A percentile compares a stretch with the other conserved stretches of the same genome.
Conservation (phyloP, 2,888 invertebrate genomes). For the Operophtera brumata region DNA sequence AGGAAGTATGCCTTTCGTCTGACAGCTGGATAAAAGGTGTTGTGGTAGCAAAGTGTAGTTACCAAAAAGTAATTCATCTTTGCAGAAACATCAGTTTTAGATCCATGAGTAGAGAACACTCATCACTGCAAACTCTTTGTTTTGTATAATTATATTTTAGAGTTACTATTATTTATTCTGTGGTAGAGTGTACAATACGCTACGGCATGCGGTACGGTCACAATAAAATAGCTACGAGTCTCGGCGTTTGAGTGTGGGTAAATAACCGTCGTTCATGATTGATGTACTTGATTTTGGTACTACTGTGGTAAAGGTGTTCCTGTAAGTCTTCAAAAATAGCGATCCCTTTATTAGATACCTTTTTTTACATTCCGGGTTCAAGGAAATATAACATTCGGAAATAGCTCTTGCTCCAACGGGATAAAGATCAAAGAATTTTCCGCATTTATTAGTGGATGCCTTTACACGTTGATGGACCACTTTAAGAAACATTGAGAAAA, state of each 20-base stretch:
- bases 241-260: not conserved
- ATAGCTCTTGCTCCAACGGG: not conserved
- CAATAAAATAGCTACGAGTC: too few relatives aligned
- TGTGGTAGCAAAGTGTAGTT: not conserved
- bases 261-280: not conserved
- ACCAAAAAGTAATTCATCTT: too few relatives aligned
- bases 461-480: not conserved
- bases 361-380: not conserved
- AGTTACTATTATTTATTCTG: too few relatives aligned
- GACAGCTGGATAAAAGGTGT: not conserved
- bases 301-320: not conserved
- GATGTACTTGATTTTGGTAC: not conserved
- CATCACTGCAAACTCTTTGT: too few relatives aligned
- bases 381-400: not conserved
- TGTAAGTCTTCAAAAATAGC: not conserved
- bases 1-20: not conserved
- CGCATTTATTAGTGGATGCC: not conserved
- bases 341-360: not conserved
- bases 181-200: too few relatives aligned
- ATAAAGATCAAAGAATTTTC: not conserved
- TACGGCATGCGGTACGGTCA: too few relatives aligned
- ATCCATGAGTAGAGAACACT: too few relatives aligned
- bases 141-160: too few relatives aligned
- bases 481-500: conserved; percentile 1
- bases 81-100: too few relatives aligned